Evolutionary conservation across 2,888 invertebrate genomes (phyloP).

Genomic region (Nomada fucata): DNA sequence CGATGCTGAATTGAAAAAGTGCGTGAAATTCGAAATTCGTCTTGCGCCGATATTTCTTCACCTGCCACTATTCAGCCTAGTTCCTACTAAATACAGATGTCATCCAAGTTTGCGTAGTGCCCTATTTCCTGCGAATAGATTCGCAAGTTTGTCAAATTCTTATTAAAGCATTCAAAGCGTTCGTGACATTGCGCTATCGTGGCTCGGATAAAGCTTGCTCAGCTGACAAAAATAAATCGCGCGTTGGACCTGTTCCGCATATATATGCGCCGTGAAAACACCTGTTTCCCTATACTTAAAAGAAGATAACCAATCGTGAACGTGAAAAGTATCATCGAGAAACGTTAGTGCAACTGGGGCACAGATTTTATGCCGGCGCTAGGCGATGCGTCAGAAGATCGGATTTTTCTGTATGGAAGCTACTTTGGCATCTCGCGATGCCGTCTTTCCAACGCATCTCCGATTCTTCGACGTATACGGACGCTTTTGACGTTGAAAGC

Average conservation of each 20-base stretch:
- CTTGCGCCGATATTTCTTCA: no score
- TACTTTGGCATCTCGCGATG: not conserved
- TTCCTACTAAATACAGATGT: not conserved
- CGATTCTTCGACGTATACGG: not conserved
- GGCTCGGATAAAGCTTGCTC: constrained; percentile 41
- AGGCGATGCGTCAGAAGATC: not conserved
- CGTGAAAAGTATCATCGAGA: constrained; percentile 21
- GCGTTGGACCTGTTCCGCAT: constrained; percentile 55
- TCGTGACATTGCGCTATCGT: constrained; percentile 53
- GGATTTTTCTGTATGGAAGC: not conserved
- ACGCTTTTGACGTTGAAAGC: constrained; percentile 7
- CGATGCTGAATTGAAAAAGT: no score
- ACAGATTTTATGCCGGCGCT: constrained; percentile 19
- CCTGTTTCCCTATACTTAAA: constrained; percentile 51
- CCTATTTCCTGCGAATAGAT: not conserved
- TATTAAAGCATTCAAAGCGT: constrained; percentile 1
- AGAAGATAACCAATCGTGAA: constrained; percentile 43
- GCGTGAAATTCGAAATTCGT: no score
- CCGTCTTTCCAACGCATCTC: no score
- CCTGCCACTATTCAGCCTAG: no score
- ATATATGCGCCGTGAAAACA: constrained; percentile 47
- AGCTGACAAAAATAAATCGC: constrained; percentile 57
- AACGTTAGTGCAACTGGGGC: constrained; percentile 41
- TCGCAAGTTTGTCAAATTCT: constrained; percentile 2
- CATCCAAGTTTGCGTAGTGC: not conserved